Evolutionary conservation across 30 jellyfish, hydroid and myxozoan genomes (phyloP), one percentile per base, ranked within the genome.

Genomic region (Chironex yamaguchii): DNA sequence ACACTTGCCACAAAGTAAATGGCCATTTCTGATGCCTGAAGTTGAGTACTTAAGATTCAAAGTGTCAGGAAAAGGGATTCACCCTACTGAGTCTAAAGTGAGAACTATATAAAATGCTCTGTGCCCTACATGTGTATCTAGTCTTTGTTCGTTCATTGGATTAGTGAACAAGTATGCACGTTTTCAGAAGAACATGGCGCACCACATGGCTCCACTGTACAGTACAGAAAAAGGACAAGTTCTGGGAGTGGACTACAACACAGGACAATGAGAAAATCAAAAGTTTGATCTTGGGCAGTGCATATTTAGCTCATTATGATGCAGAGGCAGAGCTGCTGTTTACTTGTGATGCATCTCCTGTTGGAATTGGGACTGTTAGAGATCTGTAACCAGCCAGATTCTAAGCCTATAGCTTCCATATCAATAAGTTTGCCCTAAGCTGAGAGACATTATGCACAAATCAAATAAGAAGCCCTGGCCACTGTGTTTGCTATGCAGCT

Each of bases 351-450:
- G 95, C 95, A n/a, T 86, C 95, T 22, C 79, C 90, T 1, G 58
- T 75, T 64, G 94, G 96, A 29, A 63, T 86, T 0, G 91, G 96
- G 26, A 89, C 96, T 50, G 95, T 76, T 20, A n/a, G n/a, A n/a
- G n/a, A n/a, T n/a, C n/a, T n/a, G n/a, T n/a, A n/a, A n/a, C n/a
- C n/a, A n/a, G n/a, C n/a, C n/a, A n/a, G n/a, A n/a, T n/a, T n/a
- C n/a, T n/a, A n/a, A n/a, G n/a, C n/a, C n/a, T n/a, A n/a, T n/a
- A n/a, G n/a, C n/a, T n/a, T n/a, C n/a, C n/a, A n/a, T n/a, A n/a
- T n/a, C n/a, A n/a, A n/a, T n/a, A n/a, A n/a, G n/a, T n/a, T n/a
- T n/a, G n/a, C n/a, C n/a, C n/a, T n/a, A n/a, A n/a, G n/a, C n/a
- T n/a, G n/a, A n/a, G n/a, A n/a, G n/a, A n/a, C n/a, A n/a, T n/a